Conservation (phyloP, 2,888 invertebrate species). For the Hydropsyche betteni region DNA sequence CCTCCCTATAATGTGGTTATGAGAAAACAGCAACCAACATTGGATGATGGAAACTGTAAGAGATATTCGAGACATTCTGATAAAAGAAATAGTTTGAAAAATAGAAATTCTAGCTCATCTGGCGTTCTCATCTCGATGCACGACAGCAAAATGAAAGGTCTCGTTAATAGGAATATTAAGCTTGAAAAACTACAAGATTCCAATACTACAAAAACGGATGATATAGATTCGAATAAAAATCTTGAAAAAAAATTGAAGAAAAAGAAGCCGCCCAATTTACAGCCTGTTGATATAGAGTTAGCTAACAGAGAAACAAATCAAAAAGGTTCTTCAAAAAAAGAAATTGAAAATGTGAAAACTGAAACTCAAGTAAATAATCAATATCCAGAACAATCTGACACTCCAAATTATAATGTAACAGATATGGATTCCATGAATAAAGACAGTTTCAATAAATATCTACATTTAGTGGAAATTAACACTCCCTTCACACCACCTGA, state of each 20-base stretch:
- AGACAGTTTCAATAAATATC: conserved; percentile 47
- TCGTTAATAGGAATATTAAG: conserved; percentile 29
- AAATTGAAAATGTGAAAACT: background rate
- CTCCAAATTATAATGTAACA: background rate
- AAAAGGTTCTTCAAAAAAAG: no score
- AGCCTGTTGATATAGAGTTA: conserved; percentile 48
- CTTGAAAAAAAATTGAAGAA: conserved; percentile 31
- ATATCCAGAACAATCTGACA: background rate
- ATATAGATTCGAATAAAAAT: conserved; percentile 22
- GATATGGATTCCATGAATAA: conserved; percentile 48
- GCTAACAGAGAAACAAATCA: conserved; percentile 43
- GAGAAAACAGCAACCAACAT: conserved; percentile 47
- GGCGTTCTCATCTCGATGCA: conserved; percentile 46
- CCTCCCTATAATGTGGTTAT: conserved; percentile 45
- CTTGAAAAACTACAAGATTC: background rate
- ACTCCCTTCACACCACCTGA: conserved; percentile 47
- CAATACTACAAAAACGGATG: background rate
- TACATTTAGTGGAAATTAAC: conserved; percentile 50
- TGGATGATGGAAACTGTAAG: conserved; percentile 6
- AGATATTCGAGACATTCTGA: conserved; percentile 42
- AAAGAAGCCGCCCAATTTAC: conserved; percentile 45
- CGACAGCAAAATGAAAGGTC: conserved; percentile 43
- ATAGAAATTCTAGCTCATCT: conserved; percentile 36
- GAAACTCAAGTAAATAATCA: conserved; percentile 20
- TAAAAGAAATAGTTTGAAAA: conserved; percentile 36